Percentiles rank a stretch among this genome's conserved stretches.
Conservation (phyloP, 2,113 vertebrate species). For the Pseudopodoces humilis region DNA sequence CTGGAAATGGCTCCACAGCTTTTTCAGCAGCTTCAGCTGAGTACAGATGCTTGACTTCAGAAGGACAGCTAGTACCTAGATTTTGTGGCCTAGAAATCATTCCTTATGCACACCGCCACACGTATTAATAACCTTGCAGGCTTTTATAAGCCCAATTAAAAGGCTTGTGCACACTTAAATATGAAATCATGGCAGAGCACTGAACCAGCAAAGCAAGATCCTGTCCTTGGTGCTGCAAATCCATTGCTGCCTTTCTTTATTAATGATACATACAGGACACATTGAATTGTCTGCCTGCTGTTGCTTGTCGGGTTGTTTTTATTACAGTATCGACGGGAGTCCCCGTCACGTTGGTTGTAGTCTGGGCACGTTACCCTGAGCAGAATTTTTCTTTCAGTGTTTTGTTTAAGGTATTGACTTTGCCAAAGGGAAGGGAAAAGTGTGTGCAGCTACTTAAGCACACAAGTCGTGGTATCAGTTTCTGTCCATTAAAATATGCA, state of each 20-base stretch:
- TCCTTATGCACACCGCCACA: background rate
- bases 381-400: background rate
- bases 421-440: slow-evolving; percentile 18
- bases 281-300: background rate
- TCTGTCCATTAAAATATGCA: background rate
- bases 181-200: background rate
- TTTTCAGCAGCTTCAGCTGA: slow-evolving; percentile 9
- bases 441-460: background rate
- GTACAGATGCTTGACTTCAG: background rate
- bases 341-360: background rate
- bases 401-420: slow-evolving; percentile 16
- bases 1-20: slow-evolving; percentile 22
- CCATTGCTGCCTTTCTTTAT: background rate
- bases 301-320: background rate
- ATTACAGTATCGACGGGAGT: background rate
- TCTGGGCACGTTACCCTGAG: background rate
- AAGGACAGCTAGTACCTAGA: background rate
- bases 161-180: background rate
- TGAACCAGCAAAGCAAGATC: background rate
- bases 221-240: background rate
- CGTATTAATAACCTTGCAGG: background rate
- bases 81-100: background rate
- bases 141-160: background rate
- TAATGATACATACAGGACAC: background rate
- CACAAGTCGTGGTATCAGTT: background rate